Evolutionary conservation across 2,797 vertebrate species (phyloP), one percentile per base, ranked within the genome.

Genomic region (Danio aesculapii): DNA sequence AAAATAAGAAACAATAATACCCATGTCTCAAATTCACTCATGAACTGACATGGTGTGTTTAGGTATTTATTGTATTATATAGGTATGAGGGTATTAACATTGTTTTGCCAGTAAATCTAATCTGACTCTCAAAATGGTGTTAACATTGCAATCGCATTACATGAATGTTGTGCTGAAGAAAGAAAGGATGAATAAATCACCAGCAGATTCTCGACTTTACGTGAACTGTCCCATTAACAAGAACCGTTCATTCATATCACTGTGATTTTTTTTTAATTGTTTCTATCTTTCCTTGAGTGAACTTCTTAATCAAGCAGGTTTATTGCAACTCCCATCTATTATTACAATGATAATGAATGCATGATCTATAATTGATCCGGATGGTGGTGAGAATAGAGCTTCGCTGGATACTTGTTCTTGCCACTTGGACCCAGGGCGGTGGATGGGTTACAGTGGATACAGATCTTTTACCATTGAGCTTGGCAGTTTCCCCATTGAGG

Each of bases 361-460:
- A 72, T 64, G 16, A 73, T 80, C 49, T 80, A 47, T 80, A 73
- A 80, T 80, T 80, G 49, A 79, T 79, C 43, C 41, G 46, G 58
- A 44, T 55, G 77, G 49, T 30, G 50, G 68, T 64, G 78, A 80
- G 77, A 80, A 52, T 43, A 57, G 69, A 47, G 41, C 77, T 47
- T 46, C 41, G 43, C 49, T 46, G 77, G 68, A 64, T 55, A 63
- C 61, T 73, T 80, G 69, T 73, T 80, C 78, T 73, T 7, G 52
- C 41, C 41, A 14, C 41, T 64, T 80, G 69, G 77, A 80, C 69
- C 50, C 49, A 47, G 49, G 59, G 50, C 58, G 62, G 50, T 64
- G 59, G 47, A 47, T 80, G 69, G 21, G 49, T 80, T 73, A 72
- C 77, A 79, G 58, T 49, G 49, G 59, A 72, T 72, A 16, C 49